Evolutionary conservation across 2,888 invertebrate species (phyloP), one percentile per base, ranked within the genome.

Genomic region (Diarsia rubi): DNA sequence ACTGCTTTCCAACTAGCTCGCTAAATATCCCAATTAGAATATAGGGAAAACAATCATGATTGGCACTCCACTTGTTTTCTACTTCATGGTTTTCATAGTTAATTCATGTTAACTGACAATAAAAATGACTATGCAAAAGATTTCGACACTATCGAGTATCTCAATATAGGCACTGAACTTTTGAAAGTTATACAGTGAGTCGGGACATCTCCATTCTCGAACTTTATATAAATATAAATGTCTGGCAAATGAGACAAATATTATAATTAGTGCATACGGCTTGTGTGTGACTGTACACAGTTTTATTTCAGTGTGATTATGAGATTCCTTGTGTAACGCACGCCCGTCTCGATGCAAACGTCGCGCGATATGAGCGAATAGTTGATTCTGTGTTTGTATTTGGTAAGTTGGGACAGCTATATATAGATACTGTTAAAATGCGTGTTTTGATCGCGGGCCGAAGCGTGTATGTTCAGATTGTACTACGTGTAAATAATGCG

Each of bases 361-460:
- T 86, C 86, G 86, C 86, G 82, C 68, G 73, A 62, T 88, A 89
- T 91, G 92, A 92, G 91, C 92, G 93, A 92, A 93, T 94, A 94
- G 92, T 92, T 93, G 93, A 94, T 93, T 94, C 93, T 93, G 95
- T 95, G 94, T 95, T 94, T 94, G 94, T 94, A 93, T 93, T 93
- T 90, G 92, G 92, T 94, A 94, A 95, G 94, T 93, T 92, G 94
- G 94, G 94, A 94, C 94, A 94, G 94, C 94, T 95, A 94, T 90
- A 90, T 89, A 91, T 91, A 91, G 91, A 92, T 92, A 92, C 91
- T 92, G 92, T 92, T 92, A 88, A 86, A 88, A 90, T 83, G 86
- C 88, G 88, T 86, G 90, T 87, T 88, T 83, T 88, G 84, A 88
- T 92, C 91, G 93, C 92, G 92, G 93, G 92, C 90, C 91, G 93